Evolutionary conservation across 2,797 vertebrate species (phyloP), one percentile per base, ranked within the genome.

Genomic region (Miichthys miiuy): DNA sequence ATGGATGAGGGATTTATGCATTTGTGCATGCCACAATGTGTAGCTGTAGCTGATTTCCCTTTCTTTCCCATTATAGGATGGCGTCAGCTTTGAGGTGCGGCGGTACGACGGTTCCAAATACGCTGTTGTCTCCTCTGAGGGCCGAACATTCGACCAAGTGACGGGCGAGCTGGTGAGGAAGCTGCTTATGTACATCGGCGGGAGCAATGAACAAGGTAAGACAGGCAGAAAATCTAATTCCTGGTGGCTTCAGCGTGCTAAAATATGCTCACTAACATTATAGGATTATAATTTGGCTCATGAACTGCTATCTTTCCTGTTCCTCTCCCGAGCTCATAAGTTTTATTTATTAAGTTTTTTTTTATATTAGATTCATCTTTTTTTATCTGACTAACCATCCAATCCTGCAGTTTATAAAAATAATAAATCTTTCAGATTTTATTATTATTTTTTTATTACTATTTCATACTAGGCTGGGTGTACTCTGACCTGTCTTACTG

Each of bases 161-260:
- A 92, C 95, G 0, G 95, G 96, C n/a, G 97, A 98, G 90, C 95
- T 96, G 3, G 95, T 93, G 72, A 92, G 96, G 61, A 97, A 96
- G 86, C 94, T 98, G 69, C 93, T 97, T 38, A 97, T 96, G 93
- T 99, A 98, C 38, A 96, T 96, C 1, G 97, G 97, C 0, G 97
- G 97, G 44, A 96, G 92, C 91, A 99, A 98, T 1, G 94, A 97
- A 58, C 95, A 94, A 89, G 96, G 97, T 98, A 84, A 95, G 92
- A 41, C 1, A 25, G 20, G 21, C 25, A 25, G 5, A 47, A 38
- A 25, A 61, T 6, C 9, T 48, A 55, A 14, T 2, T 46, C 3
- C 66, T 14, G 20, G 1, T 58, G 27, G 18, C 21, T 34, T 18
- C 18, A 47, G 23, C 9, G 50, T 46, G 44, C n/a, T 34, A 16